Evolutionary conservation across 53 echinoderm and acorn worm species (phyloP).

Genomic region (Paracentrotus lividus): DNA sequence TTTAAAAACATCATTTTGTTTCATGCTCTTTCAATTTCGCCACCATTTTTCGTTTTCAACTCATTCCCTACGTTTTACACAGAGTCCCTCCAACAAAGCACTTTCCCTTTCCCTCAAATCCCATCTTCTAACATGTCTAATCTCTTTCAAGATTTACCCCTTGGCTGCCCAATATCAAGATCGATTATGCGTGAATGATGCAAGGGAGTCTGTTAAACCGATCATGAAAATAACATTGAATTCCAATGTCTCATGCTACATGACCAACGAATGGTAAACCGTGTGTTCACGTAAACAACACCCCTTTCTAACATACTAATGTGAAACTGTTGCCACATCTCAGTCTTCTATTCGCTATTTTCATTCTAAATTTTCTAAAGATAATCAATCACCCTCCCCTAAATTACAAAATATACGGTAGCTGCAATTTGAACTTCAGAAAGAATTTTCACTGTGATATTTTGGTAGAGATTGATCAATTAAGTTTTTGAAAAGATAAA

Average conservation of each 20-base stretch:
- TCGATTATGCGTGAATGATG: neutral
- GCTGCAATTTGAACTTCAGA: too few species aligned
- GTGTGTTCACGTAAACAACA: neutral
- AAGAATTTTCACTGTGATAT: too few species aligned
- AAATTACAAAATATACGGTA: too few species aligned
- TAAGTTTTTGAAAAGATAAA: too few species aligned
- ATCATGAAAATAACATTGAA: constrained; percentile 7
- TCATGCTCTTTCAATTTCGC: neutral
- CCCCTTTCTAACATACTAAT: neutral
- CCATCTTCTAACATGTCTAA: neutral
- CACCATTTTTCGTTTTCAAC: neutral
- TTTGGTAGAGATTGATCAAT: too few species aligned
- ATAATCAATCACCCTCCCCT: too few species aligned
- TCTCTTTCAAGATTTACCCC: neutral
- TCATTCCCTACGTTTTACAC: constrained; percentile 15
- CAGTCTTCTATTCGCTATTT: too few species aligned
- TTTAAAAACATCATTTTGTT: too few species aligned
- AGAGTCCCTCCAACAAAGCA: neutral
- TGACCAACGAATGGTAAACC: neutral
- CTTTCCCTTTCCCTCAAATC: neutral
- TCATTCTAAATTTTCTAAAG: too few species aligned
- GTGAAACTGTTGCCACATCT: neutral
- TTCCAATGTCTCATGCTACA: neutral
- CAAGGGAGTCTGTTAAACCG: neutral
- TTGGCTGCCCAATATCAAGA: constrained; percentile 22